These are phyloP conservation scores for Bedellia somnulentella DNA, from an alignment of 2,888 invertebrate genomes.

Conservation along the genomic window DNA sequence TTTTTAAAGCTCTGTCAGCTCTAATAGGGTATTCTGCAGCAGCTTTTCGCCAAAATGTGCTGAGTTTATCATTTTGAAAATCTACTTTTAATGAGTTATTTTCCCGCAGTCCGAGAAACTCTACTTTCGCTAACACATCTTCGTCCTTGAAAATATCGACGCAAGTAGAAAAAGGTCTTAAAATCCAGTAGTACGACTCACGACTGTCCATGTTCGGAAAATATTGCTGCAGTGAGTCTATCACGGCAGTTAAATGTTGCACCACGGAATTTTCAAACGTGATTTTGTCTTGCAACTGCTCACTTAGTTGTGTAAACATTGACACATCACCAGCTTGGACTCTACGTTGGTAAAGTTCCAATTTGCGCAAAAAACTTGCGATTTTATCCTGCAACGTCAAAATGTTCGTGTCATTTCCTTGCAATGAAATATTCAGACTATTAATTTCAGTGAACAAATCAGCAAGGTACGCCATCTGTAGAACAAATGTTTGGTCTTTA, in stretches of 20 bases:
- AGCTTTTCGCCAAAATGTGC: conserved; percentile 12
- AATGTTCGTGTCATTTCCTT: conserved; percentile 9
- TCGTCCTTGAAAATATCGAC: conserved; percentile 7
- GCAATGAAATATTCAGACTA: conserved; percentile 7
- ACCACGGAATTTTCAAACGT: conserved; percentile 12
- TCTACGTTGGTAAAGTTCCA: conserved; percentile 14
- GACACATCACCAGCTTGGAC: conserved; percentile 13
- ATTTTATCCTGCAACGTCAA: conserved; percentile 9
- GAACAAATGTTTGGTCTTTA: conserved; percentile 1
- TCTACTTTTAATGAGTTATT: conserved; percentile 7
- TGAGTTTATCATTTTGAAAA: conserved; percentile 11
- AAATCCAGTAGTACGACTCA: conserved; percentile 12
- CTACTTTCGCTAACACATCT: conserved; percentile 8
- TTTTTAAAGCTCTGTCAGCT: conserved; percentile 13
- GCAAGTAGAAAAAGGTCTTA: conserved; percentile 10
- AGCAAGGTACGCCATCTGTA: conserved; percentile 5
- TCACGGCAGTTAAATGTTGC: conserved; percentile 12
- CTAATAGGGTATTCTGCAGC: conserved; percentile 11
- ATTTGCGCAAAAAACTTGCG: conserved; percentile 12
- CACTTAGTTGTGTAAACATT: conserved; percentile 13
- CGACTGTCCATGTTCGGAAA: conserved; percentile 12
- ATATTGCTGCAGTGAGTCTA: conserved; percentile 12
- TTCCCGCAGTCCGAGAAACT: conserved; percentile 6
- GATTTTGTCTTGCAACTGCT: conserved; percentile 11
- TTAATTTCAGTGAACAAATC: conserved; percentile 8